Evolutionary conservation across 2,888 invertebrate genomes (phyloP).

Genomic region (Synergus umbraculus): DNA sequence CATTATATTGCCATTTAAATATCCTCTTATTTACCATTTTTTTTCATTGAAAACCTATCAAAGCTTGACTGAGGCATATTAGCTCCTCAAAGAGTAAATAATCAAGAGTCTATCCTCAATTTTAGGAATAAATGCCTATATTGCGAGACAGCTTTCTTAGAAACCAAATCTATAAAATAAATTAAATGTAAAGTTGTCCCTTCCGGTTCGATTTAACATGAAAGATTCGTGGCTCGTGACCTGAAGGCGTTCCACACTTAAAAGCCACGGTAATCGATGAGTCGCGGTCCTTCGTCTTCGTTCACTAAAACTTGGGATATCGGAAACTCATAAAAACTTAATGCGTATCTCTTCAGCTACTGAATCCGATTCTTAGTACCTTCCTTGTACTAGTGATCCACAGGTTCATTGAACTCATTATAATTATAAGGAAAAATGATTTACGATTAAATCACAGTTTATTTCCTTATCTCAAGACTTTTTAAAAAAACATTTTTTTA

Average conservation of each 20-base stretch:
- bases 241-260: slow-evolving; percentile 20
- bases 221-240: slow-evolving; percentile 21
- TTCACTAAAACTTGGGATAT: slow-evolving; percentile 25
- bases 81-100: neutral
- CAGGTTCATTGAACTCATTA: slow-evolving; percentile 3
- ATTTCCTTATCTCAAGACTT: neutral
- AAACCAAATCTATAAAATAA: slow-evolving; percentile 17
- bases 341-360: slow-evolving; percentile 33
- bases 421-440: neutral
- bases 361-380: neutral
- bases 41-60: too few species aligned
- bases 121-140: neutral
- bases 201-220: slow-evolving; percentile 26
- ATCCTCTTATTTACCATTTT: neutral
- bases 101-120: too few species aligned
- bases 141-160: neutral
- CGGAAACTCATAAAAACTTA: slow-evolving; percentile 36
- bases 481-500: too few species aligned
- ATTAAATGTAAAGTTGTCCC: slow-evolving; percentile 24
- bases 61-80: neutral
- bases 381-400: neutral
- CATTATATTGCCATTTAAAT: neutral
- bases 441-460: neutral
- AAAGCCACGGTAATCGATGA: slow-evolving; percentile 33
- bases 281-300: slow-evolving; percentile 33